These are phyloP conservation scores for Pelecanus crispus DNA, from an alignment of 2,113 vertebrate genomes.

Conservation along the genomic window DNA sequence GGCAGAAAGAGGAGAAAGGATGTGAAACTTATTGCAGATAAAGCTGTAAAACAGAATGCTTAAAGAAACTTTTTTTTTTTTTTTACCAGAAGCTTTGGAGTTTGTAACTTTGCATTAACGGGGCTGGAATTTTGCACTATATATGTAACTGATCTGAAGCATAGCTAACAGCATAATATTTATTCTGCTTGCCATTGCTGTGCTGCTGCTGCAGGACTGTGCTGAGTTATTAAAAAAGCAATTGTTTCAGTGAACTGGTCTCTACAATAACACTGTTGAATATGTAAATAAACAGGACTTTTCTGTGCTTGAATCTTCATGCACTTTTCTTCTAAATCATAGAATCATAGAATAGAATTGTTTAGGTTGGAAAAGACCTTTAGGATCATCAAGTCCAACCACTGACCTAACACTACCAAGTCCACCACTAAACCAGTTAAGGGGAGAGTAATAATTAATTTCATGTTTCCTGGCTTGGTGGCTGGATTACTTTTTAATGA, in stretches of 20 bases:
- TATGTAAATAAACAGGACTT: neutral
- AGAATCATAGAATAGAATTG: too few relatives aligned
- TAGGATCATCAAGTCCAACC: too few relatives aligned
- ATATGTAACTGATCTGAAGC: neutral
- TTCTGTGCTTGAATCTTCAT: neutral
- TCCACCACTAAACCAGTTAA: too few relatives aligned
- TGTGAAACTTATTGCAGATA: neutral
- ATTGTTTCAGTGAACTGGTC: neutral
- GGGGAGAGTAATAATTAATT: too few relatives aligned
- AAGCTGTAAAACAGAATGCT: neutral
- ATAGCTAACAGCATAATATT: neutral
- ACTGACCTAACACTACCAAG: too few relatives aligned
- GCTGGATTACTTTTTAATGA: too few relatives aligned
- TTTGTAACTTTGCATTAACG: neutral
- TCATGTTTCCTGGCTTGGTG: too few relatives aligned
- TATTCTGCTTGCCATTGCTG: neutral
- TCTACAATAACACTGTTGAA: neutral
- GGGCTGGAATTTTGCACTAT: neutral
- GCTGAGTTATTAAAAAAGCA: neutral
- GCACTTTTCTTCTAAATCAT: neutral
- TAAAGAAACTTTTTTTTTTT: neutral
- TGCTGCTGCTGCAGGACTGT: neutral
- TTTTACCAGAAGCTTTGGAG: neutral
- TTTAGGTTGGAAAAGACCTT: too few relatives aligned
- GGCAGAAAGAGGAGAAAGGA: neutral